Conservation (phyloP, 2,888 invertebrate genomes). For the Heliconius ethilla region DNA sequence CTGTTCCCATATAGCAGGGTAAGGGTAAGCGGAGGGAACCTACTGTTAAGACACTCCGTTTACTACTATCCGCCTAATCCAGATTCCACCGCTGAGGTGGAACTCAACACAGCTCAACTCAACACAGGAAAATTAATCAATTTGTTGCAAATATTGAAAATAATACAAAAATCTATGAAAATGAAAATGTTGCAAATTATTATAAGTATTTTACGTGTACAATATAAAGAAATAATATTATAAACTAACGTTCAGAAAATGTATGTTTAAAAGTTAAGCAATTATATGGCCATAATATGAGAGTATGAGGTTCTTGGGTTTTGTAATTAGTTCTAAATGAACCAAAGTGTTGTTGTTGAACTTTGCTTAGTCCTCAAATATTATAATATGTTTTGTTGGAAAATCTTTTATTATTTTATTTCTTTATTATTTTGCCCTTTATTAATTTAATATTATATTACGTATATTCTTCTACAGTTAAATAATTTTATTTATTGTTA, state of each 20-base stretch:
- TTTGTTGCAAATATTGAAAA: too few species aligned
- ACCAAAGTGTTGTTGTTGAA: conserved; percentile 1
- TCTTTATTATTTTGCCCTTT: neutral
- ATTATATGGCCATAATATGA: neutral
- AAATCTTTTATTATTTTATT: neutral
- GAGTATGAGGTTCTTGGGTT: neutral
- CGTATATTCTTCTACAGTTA: too few species aligned
- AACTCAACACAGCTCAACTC: too few species aligned
- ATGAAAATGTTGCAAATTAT: neutral
- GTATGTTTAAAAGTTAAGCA: neutral
- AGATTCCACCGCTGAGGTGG: too few species aligned
- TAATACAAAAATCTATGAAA: too few species aligned
- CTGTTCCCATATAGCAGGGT: too few species aligned
- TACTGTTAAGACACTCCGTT: too few species aligned
- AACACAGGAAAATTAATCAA: too few species aligned
- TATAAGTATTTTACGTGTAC: neutral
- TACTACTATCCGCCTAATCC: too few species aligned
- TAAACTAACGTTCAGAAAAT: neutral
- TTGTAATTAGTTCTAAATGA: neutral
- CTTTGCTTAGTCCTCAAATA: neutral
- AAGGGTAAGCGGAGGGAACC: too few species aligned
- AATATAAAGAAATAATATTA: neutral
- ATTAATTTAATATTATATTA: too few species aligned
- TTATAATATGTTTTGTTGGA: neutral
- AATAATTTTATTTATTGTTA: too few species aligned